Evolutionary conservation across 53 echinoderm and acorn worm species (phyloP).

Genomic region (Zoroaster sp.): DNA sequence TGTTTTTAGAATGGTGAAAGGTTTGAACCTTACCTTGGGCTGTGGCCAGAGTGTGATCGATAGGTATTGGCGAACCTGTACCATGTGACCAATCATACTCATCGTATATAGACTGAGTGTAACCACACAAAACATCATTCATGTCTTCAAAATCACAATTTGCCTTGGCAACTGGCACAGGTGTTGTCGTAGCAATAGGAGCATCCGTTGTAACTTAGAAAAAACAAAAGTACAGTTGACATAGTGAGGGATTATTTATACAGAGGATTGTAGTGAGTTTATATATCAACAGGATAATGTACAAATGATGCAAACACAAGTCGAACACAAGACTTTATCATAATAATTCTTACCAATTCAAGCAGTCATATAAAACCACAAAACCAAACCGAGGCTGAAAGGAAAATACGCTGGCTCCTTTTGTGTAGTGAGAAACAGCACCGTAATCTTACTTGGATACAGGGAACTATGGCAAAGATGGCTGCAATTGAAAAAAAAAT

Average conservation of each 20-base stretch:
- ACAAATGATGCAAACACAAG: background rate
- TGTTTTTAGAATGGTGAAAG: no score
- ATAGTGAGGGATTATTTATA: no score
- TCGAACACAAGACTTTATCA: background rate
- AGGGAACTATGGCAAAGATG: no score
- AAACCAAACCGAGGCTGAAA: no score
- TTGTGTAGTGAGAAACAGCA: no score
- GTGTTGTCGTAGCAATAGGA: slow-evolving; percentile 69
- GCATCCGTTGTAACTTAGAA: slow-evolving; percentile 58
- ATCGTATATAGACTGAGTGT: slow-evolving; percentile 49
- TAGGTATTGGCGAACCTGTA: background rate
- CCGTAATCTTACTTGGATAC: no score
- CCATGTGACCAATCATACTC: slow-evolving; percentile 48
- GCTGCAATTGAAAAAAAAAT: no score
- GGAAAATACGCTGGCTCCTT: no score
- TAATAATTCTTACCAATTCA: no score
- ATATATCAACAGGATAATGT: no score
- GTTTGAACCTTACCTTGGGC: slow-evolving; percentile 5
- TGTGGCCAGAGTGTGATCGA: slow-evolving; percentile 49
- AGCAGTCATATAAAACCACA: no score
- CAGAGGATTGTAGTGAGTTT: no score
- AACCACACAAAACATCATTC: slow-evolving; percentile 35
- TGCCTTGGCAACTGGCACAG: slow-evolving; percentile 20
- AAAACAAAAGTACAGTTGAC: background rate
- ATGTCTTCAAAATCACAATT: slow-evolving; percentile 78